Conservation (phyloP, 2,888 invertebrate species). For the Phasia obesa region DNA sequence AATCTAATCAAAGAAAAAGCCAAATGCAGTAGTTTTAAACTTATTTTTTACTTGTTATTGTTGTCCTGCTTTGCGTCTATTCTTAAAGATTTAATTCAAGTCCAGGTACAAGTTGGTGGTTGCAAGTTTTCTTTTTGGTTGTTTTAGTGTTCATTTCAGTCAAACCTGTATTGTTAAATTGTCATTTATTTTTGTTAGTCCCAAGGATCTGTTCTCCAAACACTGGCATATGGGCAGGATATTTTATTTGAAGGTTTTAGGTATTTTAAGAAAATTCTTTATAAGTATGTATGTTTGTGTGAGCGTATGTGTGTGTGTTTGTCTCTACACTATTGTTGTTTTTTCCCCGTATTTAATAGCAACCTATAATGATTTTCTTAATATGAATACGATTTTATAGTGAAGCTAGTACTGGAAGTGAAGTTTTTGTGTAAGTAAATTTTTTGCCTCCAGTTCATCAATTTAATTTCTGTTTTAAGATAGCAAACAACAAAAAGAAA, state of each 20-base stretch:
- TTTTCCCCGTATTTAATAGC: too few relatives aligned
- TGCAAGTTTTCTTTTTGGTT: too few relatives aligned
- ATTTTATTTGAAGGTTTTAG: neutral
- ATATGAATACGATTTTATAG: neutral
- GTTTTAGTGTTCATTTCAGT: too few relatives aligned
- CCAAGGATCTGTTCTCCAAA: neutral
- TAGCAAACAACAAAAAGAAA: slow-evolving; percentile 26
- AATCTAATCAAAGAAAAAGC: slow-evolving; percentile 60
- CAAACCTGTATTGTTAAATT: neutral
- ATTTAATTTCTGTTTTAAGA: slow-evolving; percentile 36
- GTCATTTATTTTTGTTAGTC: slow-evolving; percentile 49
- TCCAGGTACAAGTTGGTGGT: too few relatives aligned
- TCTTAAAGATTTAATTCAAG: too few relatives aligned
- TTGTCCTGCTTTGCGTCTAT: neutral
- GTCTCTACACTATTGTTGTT: too few relatives aligned
- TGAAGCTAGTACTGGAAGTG: neutral
- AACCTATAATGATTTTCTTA: too few relatives aligned
- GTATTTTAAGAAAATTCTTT: neutral
- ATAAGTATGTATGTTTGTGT: too few relatives aligned
- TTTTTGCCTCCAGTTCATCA: slow-evolving; percentile 27
- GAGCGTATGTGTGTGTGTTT: too few relatives aligned
- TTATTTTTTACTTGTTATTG: slow-evolving; percentile 20
- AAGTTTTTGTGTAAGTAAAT: neutral
- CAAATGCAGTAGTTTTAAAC: slow-evolving; percentile 55
- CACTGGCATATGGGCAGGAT: neutral